phyloP scores from a whole-genome alignment of 2,888 invertebrate species.

The Drosophila eohydei region DNA sequence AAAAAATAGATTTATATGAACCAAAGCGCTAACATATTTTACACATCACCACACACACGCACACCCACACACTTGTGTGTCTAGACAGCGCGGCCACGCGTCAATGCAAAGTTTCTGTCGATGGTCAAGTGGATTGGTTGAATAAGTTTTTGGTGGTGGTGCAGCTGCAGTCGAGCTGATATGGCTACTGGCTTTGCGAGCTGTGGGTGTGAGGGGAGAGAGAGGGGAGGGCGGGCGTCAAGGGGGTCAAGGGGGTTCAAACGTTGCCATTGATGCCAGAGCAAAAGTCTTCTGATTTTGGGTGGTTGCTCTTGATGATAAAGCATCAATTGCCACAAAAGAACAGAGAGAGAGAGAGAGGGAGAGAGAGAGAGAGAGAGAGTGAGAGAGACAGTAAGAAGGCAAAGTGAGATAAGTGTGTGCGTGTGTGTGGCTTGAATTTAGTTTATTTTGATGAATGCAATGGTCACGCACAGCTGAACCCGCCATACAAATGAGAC shows the following conservation, averaged over 20 bases:
- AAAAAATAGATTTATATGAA: constrained; percentile 2
- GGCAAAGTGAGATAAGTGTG: not conserved
- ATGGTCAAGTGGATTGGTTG: constrained; percentile 55
- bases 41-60: constrained; percentile 4
- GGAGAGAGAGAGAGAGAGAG: not conserved
- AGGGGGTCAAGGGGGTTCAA: constrained; percentile 11
- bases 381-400: not conserved
- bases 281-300: constrained; percentile 42
- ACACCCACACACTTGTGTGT: constrained; percentile 8
- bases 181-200: not conserved
- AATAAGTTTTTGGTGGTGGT: constrained; percentile 17
- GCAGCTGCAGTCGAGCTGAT: constrained; percentile 10
- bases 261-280: constrained; percentile 49
- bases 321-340: constrained; percentile 55
- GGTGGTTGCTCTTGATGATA: constrained; percentile 50
- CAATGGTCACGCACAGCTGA: constrained; percentile 69
- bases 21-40: constrained; percentile 19
- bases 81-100: constrained; percentile 30
- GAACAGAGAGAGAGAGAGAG: not conserved
- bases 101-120: constrained; percentile 36
- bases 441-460: constrained; percentile 68
- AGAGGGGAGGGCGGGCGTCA: too few species aligned
- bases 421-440: constrained; percentile 33
- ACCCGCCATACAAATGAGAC: constrained; percentile 58
- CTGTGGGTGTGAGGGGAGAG: too few species aligned